Evolutionary conservation across 2,888 invertebrate species (phyloP).

Genomic region (Frankliniella intonsa): DNA sequence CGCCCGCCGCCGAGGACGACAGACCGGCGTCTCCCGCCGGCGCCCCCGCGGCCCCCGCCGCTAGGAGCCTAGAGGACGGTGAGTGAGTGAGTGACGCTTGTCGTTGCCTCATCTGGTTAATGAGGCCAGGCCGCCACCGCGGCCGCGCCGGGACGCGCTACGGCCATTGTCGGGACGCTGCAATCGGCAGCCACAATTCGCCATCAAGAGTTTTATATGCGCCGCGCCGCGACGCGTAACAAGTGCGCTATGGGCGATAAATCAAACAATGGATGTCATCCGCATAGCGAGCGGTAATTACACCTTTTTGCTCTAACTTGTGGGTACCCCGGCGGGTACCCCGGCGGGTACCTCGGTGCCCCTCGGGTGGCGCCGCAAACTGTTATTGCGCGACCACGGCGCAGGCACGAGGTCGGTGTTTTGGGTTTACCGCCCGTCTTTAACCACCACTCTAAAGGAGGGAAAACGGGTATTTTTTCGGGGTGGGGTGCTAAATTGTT

Average conservation of each 20-base stretch:
- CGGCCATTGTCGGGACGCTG: not conserved
- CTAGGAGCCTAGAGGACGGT: not conserved
- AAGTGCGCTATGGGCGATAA: not conserved
- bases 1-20: not conserved
- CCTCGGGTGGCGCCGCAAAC: no score
- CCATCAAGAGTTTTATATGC: slow-evolving; percentile 6
- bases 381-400: no score
- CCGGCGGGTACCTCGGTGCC: no score
- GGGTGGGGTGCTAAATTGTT: no score
- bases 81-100: not conserved
- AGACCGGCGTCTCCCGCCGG: not conserved
- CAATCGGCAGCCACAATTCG: not conserved
- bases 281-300: no score
- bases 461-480: no score
- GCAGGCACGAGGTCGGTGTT: no score
- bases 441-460: no score
- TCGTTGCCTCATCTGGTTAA: not conserved
- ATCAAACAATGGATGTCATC: not conserved
- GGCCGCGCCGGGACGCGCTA: not conserved
- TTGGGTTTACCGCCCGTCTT: no score
- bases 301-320: no score
- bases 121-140: no score
- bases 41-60: not conserved
- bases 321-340: no score
- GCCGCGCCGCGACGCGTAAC: not conserved